Evolutionary conservation across 2,888 invertebrate genomes (phyloP).

Genomic region (Ennomos erosarius): DNA sequence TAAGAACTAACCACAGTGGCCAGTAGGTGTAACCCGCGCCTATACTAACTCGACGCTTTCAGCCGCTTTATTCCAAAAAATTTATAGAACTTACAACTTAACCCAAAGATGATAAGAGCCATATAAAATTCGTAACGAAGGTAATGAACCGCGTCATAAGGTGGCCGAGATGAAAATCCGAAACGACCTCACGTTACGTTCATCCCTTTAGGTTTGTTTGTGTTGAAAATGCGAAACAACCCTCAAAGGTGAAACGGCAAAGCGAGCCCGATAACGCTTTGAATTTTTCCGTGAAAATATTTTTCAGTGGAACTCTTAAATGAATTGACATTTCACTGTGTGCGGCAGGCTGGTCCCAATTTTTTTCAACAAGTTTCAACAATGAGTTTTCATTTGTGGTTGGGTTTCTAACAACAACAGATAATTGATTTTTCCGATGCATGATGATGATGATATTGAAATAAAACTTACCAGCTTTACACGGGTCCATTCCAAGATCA

Average conservation of each 20-base stretch:
- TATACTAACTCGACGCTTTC: too few species aligned
- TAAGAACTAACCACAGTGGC: too few species aligned
- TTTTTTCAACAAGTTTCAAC: not conserved
- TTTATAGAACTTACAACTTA: slow-evolving; percentile 6
- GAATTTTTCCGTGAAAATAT: slow-evolving; percentile 16
- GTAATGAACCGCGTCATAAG: slow-evolving; percentile 59
- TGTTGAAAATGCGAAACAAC: slow-evolving; percentile 33
- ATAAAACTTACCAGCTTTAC: slow-evolving; percentile 91
- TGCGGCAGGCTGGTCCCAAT: slow-evolving; percentile 1
- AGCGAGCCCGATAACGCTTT: slow-evolving; percentile 20
- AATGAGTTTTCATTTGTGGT: too few species aligned
- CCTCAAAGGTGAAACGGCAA: slow-evolving; percentile 24
- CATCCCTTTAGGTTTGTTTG: slow-evolving; percentile 50
- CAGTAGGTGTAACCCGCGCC: too few species aligned
- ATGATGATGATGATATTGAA: too few species aligned
- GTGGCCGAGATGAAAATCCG: slow-evolving; percentile 50
- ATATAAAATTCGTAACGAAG: slow-evolving; percentile 53
- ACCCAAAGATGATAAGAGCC: slow-evolving; percentile 36
- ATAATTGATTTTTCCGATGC: too few species aligned
- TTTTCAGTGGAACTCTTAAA: slow-evolving; percentile 8
- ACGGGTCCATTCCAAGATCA: slow-evolving; percentile 93
- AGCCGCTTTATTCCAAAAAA: too few species aligned
- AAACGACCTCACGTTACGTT: slow-evolving; percentile 35
- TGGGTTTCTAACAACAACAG: too few species aligned
- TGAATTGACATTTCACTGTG: slow-evolving; percentile 8